Percentiles rank a stretch among this genome's conserved stretches.
Conservation (phyloP, 2,113 vertebrate species). For the Esox niger region DNA sequence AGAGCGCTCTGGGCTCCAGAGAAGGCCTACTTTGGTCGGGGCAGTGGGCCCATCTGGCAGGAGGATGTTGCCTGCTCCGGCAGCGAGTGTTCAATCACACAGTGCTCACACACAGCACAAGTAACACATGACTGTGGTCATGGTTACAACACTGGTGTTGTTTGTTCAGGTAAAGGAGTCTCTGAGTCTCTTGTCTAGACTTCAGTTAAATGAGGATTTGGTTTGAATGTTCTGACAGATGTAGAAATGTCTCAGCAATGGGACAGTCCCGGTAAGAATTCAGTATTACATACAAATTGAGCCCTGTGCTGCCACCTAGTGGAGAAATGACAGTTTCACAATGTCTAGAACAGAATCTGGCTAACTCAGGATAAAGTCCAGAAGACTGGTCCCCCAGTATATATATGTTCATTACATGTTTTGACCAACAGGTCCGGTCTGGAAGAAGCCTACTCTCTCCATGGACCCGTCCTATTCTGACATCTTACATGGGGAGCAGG, state of each 20-base stretch:
- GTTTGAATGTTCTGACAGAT: not conserved
- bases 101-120: conserved; percentile 39
- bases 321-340: too few species aligned
- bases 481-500: not conserved
- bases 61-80: conserved; percentile 49
- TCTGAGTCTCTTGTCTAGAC: not conserved
- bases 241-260: not conserved
- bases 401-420: too few species aligned
- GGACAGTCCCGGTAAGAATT: not conserved
- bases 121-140: not conserved
- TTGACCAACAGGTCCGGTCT: too few species aligned
- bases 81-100: conserved; percentile 41
- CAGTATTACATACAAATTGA: not conserved
- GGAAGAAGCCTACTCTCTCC: not conserved
- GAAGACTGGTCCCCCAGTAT: too few species aligned
- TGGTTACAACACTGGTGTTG: not conserved
- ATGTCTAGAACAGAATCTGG: too few species aligned
- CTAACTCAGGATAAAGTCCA: too few species aligned
- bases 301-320: not conserved
- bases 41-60: conserved; percentile 41
- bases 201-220: not conserved
- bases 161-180: not conserved
- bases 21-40: conserved; percentile 49
- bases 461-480: not conserved
- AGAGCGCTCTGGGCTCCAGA: conserved; percentile 32